Evolutionary conservation across 2,797 vertebrate species (phyloP).

Genomic region (Darevskia mixta): DNA sequence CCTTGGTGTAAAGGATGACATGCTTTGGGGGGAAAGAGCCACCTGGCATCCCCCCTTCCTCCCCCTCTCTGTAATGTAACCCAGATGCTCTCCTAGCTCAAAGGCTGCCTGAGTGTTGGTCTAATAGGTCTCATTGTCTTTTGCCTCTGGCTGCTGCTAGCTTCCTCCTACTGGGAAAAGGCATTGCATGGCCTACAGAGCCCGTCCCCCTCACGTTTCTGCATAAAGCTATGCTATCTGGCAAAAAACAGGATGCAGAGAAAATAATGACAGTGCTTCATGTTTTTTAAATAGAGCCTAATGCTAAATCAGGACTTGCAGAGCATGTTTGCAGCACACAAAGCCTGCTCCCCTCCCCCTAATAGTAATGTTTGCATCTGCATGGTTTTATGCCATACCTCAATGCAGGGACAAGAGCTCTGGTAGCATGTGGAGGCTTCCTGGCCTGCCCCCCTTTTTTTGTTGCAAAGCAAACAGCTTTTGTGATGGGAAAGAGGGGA

Average conservation of each 20-base stretch:
- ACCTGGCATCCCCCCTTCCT: neutral
- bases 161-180: neutral
- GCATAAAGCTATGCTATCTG: neutral
- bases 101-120: neutral
- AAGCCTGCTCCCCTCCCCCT: neutral
- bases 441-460: neutral
- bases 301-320: conserved; percentile 13
- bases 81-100: neutral
- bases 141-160: neutral
- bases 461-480: neutral
- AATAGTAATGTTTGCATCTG: neutral
- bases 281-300: conserved; percentile 6
- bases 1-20: neutral
- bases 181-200: neutral
- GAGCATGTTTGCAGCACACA: neutral
- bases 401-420: neutral
- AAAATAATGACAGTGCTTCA: neutral
- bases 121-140: neutral
- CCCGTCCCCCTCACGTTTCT: neutral
- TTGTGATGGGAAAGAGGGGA: no score
- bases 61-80: neutral
- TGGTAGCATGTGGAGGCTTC: neutral
- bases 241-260: neutral
- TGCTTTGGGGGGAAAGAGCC: no score
- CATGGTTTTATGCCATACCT: neutral